These are phyloP conservation scores for Synodontis membranacea DNA, from an alignment of 2,113 vertebrate genomes.

Conservation along the genomic window DNA sequence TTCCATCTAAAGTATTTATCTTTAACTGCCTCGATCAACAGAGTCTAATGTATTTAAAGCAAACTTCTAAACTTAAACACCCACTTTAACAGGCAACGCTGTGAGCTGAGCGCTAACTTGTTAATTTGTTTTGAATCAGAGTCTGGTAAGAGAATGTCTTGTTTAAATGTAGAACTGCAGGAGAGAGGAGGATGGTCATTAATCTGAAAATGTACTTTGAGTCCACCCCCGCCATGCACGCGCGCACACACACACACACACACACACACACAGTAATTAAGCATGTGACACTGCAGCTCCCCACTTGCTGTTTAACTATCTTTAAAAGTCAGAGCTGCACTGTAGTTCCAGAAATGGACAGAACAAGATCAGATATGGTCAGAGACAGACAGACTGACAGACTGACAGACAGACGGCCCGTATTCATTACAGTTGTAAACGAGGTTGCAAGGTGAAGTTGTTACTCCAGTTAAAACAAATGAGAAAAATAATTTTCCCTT, in stretches of 20 bases:
- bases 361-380: background rate
- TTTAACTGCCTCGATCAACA: background rate
- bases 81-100: background rate
- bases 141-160: constrained; percentile 14
- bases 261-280: constrained; percentile 35
- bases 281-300: background rate
- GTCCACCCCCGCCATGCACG: background rate
- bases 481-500: background rate
- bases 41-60: background rate
- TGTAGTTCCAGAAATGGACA: background rate
- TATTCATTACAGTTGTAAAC: background rate
- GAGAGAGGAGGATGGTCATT: constrained; percentile 28
- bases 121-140: constrained; percentile 18
- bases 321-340: background rate
- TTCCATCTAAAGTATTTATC: background rate
- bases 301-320: background rate
- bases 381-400: background rate
- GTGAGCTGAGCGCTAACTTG: background rate
- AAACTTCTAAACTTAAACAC: too few species aligned
- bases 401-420: background rate
- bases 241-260: constrained; percentile 11
- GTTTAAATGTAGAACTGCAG: constrained; percentile 16
- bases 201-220: constrained; percentile 12
- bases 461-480: background rate
- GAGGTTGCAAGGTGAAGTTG: background rate